phyloP scores from a whole-genome alignment of 1,140 invertebrate species.

The Limonius californicus region DNA sequence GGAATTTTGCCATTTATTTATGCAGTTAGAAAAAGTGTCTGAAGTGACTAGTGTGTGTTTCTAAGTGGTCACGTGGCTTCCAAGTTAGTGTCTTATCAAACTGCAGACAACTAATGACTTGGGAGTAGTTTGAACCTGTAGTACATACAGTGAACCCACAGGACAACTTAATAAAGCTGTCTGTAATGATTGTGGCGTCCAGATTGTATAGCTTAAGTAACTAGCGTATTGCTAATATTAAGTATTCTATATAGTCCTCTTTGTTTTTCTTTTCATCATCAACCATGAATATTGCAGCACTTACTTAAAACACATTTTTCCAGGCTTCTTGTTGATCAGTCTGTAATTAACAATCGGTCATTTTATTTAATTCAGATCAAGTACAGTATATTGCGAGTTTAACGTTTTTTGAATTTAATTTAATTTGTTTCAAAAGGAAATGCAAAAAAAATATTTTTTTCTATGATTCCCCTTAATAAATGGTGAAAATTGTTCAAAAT shows the following conservation, averaged over 20 bases:
- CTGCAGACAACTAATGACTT: constrained; percentile 2
- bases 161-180: constrained; percentile 9
- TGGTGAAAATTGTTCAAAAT: no score
- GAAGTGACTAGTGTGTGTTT: constrained; percentile 23
- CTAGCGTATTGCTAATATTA: constrained; percentile 36
- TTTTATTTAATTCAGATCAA: no score
- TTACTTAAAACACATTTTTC: not conserved
- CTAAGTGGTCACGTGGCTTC: not conserved
- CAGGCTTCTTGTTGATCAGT: no score
- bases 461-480: no score
- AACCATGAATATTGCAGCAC: not conserved
- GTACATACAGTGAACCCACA: constrained; percentile 4
- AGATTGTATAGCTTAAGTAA: constrained; percentile 40
- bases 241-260: constrained; percentile 35
- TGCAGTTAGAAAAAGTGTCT: constrained; percentile 21
- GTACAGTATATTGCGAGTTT: no score
- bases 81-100: constrained; percentile 13
- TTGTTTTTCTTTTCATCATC: not conserved
- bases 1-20: constrained; percentile 23
- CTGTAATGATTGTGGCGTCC: constrained; percentile 41
- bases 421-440: no score
- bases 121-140: not conserved
- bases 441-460: no score
- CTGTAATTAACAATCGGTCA: no score
- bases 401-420: no score